Evolutionary conservation across 2,888 invertebrate genomes (phyloP).

Genomic region (Chymomyza caudatula): DNA sequence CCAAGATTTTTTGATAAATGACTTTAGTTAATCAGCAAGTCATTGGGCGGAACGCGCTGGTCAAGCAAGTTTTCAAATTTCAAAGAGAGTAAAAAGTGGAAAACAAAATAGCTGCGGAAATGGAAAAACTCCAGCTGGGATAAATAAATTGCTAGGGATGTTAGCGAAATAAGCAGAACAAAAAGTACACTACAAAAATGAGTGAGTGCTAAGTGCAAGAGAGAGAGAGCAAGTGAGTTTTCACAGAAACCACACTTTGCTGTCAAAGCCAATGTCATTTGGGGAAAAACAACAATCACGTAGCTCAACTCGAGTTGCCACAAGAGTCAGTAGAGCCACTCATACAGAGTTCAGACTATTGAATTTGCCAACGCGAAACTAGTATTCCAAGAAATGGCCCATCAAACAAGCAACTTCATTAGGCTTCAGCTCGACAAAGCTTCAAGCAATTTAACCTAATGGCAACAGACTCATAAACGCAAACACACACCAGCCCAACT

Average conservation of each 20-base stretch:
- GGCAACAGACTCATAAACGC: background rate
- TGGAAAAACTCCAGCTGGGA: background rate
- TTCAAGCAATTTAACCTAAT: background rate
- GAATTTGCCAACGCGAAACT: background rate
- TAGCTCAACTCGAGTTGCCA: background rate
- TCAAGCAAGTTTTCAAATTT: background rate
- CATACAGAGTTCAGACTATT: background rate
- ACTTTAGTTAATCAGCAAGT: slow-evolving; percentile 51
- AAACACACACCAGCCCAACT: background rate
- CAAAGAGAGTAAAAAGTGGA: background rate
- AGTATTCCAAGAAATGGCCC: background rate
- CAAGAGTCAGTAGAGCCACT: no score
- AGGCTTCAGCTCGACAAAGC: background rate
- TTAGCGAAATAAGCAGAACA: background rate
- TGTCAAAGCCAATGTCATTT: background rate
- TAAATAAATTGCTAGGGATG: background rate
- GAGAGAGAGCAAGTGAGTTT: no score
- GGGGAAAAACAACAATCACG: no score
- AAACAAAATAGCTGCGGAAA: background rate
- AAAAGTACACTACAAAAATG: background rate
- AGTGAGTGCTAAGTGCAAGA: background rate
- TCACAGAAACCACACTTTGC: no score
- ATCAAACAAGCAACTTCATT: background rate
- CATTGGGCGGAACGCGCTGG: slow-evolving; percentile 7
- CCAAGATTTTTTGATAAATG: slow-evolving; percentile 64